Evolutionary conservation across 2,113 vertebrate genomes (phyloP).

Genomic region (Meleagris gallopavo): DNA sequence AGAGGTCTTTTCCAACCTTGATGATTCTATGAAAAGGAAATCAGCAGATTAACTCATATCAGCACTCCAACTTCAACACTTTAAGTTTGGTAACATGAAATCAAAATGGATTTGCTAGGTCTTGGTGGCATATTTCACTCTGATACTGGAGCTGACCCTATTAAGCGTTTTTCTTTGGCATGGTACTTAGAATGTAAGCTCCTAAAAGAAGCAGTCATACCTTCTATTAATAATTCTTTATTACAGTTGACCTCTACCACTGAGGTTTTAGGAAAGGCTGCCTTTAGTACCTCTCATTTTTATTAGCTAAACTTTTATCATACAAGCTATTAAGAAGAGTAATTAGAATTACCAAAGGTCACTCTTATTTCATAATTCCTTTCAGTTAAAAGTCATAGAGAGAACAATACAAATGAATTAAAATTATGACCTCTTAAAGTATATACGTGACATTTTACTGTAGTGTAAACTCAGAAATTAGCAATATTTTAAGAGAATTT

Average conservation of each 20-base stretch:
- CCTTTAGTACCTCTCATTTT: background rate
- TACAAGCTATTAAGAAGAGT: background rate
- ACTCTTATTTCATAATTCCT: background rate
- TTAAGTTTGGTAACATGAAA: background rate
- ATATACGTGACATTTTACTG: background rate
- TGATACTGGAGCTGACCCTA: background rate
- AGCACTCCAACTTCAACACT: background rate
- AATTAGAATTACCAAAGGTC: conserved; percentile 18
- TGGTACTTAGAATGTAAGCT: background rate
- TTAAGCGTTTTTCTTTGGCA: background rate
- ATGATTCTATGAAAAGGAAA: background rate
- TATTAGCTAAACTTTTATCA: background rate
- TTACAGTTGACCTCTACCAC: background rate
- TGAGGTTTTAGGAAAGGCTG: conserved; percentile 4
- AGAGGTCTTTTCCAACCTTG: too few species aligned
- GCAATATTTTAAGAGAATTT: background rate
- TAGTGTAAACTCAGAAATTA: background rate
- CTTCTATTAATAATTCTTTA: background rate
- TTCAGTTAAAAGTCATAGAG: background rate
- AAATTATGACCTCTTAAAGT: background rate
- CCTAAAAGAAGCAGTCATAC: background rate
- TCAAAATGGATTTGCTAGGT: background rate
- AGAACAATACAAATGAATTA: background rate
- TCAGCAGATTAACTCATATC: background rate
- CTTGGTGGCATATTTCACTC: background rate